Conservation (phyloP, 2,797 vertebrate genomes). For the Hapalemur alaotrensis region DNA sequence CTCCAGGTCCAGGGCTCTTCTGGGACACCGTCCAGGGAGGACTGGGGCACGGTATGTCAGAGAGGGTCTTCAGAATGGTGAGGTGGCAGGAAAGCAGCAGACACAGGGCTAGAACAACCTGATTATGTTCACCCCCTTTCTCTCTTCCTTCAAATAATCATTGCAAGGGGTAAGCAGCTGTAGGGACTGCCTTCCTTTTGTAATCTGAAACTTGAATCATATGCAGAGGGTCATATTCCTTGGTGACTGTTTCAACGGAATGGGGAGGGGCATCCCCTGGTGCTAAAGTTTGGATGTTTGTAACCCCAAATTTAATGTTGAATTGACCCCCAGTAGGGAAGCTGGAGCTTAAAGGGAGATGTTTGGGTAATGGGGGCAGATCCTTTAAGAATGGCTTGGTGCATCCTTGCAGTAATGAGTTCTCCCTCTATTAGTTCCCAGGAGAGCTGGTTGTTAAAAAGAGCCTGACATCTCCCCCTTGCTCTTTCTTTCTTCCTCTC, state of each 20-base stretch:
- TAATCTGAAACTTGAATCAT: constrained; percentile 70
- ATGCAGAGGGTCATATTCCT: constrained; percentile 68
- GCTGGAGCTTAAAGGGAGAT: background rate
- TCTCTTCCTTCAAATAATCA: constrained; percentile 14
- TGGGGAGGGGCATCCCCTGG: background rate
- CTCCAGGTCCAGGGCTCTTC: background rate
- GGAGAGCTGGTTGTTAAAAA: background rate
- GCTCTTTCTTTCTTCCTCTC: background rate
- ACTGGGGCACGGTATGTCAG: fast-evolving
- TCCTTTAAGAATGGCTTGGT: too few species aligned
- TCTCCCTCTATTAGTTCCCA: background rate
- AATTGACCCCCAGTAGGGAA: background rate
- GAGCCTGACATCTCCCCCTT: background rate
- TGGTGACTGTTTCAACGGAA: constrained; percentile 73
- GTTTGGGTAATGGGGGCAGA: background rate
- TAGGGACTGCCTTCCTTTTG: constrained; percentile 66
- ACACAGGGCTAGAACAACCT: background rate
- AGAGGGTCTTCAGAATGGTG: fast-evolving
- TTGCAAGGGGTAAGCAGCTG: constrained; percentile 54
- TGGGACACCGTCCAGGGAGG: background rate
- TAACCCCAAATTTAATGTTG: background rate
- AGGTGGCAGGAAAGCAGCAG: background rate
- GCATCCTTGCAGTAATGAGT: too few species aligned
- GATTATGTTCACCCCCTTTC: background rate
- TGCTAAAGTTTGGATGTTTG: background rate